phyloP scores from a whole-genome alignment of 2,888 invertebrate species.

The Chromoteleia sp. region DNA sequence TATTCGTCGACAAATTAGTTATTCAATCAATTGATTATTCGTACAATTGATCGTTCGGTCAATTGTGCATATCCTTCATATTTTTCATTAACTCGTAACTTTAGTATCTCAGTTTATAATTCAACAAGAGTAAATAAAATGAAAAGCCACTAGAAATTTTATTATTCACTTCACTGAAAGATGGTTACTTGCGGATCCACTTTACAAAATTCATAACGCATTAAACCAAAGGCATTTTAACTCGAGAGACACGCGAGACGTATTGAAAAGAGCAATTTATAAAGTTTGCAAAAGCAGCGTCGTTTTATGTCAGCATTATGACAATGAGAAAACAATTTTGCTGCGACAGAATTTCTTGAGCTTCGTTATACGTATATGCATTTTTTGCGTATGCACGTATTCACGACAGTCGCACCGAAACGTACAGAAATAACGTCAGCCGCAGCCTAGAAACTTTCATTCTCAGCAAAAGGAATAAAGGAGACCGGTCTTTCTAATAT shows the following conservation, averaged over 20 bases:
- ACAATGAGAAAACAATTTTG: constrained; percentile 61
- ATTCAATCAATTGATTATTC: no score
- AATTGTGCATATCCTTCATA: no score
- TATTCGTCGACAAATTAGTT: no score
- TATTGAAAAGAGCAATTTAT: constrained; percentile 63
- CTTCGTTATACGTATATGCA: constrained; percentile 44
- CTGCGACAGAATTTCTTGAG: constrained; percentile 44
- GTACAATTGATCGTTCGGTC: no score
- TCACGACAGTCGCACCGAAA: constrained; percentile 38
- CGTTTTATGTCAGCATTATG: constrained; percentile 52
- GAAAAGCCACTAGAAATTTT: background rate
- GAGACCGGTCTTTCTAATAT: constrained; percentile 36
- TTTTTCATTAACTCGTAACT: no score
- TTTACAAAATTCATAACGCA: constrained; percentile 32
- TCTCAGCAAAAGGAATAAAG: constrained; percentile 35
- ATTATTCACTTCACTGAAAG: background rate
- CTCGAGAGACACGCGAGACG: constrained; percentile 16
- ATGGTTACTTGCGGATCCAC: constrained; percentile 8
- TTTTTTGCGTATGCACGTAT: constrained; percentile 39
- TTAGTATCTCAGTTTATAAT: no score
- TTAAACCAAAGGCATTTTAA: constrained; percentile 14
- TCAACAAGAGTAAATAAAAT: background rate
- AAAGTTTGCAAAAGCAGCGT: constrained; percentile 42
- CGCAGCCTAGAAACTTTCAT: constrained; percentile 47
- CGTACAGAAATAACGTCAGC: constrained; percentile 52